Evolutionary conservation across 1,140 invertebrate species (phyloP).

Genomic region (Cotesia vestalis): DNA sequence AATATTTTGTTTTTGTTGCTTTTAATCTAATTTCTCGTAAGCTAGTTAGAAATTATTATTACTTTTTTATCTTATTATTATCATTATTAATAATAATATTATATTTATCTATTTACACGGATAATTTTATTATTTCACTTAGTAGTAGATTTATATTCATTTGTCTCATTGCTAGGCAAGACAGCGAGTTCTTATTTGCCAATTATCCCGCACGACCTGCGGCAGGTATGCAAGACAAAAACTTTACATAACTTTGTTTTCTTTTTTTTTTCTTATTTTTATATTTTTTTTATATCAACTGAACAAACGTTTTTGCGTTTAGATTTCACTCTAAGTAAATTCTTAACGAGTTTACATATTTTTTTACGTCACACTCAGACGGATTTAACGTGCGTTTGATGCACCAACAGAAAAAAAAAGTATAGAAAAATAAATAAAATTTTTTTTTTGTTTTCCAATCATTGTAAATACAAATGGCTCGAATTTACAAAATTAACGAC

Average conservation of each 20-base stretch:
- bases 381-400: constrained; percentile 25
- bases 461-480: constrained; percentile 18
- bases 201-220: constrained; percentile 39
- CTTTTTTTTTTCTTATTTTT: constrained; percentile 20
- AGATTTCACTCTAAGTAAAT: constrained; percentile 21
- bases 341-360: constrained; percentile 29
- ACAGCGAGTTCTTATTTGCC: constrained; percentile 18
- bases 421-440: constrained; percentile 17
- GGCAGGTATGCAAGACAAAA: constrained; percentile 35
- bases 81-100: not conserved
- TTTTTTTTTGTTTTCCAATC: not conserved
- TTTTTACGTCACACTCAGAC: constrained; percentile 30
- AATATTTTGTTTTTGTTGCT: constrained; percentile 6
- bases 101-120: constrained; percentile 34
- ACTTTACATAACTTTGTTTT: not conserved
- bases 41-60: not conserved
- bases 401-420: too few species aligned
- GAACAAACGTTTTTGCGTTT: constrained; percentile 14
- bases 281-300: constrained; percentile 26
- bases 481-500: constrained; percentile 26
- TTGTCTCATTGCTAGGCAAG: constrained; percentile 21
- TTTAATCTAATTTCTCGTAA: not conserved
- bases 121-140: constrained; percentile 32
- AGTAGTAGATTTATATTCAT: not conserved
- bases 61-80: too few species aligned